Conservation (phyloP, 2,113 vertebrate species). For the Ceyx margarethae region DNA sequence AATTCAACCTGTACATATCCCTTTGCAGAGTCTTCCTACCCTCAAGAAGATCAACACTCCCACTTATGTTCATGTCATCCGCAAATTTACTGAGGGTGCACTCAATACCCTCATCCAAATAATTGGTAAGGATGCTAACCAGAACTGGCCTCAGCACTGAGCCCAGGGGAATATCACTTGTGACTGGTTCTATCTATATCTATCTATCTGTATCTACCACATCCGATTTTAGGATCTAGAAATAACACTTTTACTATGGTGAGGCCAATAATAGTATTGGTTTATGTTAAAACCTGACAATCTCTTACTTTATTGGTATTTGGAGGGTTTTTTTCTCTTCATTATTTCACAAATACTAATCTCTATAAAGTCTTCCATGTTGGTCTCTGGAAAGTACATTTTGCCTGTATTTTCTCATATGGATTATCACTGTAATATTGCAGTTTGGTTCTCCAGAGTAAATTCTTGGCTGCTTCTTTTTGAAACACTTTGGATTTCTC, state of each 20-base stretch:
- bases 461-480: not conserved
- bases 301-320: not conserved
- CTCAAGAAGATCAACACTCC: too few relatives aligned
- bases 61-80: too few relatives aligned
- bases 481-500: not conserved
- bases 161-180: too few relatives aligned
- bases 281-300: not conserved
- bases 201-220: not conserved
- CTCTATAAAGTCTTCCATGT: not conserved
- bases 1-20: too few relatives aligned
- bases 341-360: not conserved
- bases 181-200: too few relatives aligned
- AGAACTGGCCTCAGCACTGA: too few relatives aligned
- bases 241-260: accelerated
- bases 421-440: not conserved
- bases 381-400: not conserved
- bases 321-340: not conserved
- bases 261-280: not conserved
- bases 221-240: not conserved
- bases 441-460: not conserved
- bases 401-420: not conserved
- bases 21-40: too few relatives aligned
- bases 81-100: too few relatives aligned
- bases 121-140: too few relatives aligned
- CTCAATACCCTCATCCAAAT: too few relatives aligned